phyloP scores from a whole-genome alignment of 1,140 invertebrate species.

The Paraescarpia echinospica region DNA sequence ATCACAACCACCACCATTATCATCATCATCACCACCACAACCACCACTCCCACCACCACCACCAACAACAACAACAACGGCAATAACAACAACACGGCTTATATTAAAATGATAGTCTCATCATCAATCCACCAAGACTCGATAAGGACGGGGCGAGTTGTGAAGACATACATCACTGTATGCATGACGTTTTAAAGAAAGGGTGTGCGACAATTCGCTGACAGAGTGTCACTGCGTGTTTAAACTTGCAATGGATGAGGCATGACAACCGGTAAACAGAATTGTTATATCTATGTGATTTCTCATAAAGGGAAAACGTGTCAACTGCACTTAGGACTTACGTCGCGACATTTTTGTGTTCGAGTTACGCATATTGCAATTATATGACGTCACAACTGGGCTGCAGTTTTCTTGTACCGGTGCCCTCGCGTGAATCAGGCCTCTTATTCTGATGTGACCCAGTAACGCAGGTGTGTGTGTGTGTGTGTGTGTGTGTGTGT shows the following conservation, averaged over 20 bases:
- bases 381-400: background rate
- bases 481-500: constrained; percentile 19
- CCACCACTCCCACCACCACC: no score
- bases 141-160: no score
- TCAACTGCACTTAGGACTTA: background rate
- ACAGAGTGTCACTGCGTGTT: background rate
- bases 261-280: background rate
- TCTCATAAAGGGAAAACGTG: background rate
- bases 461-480: background rate
- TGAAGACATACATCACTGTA: no score
- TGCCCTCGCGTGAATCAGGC: background rate
- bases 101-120: no score
- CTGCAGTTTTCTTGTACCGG: background rate
- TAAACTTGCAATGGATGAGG: background rate
- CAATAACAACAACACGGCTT: no score
- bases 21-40: no score
- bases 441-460: background rate
- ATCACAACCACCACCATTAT: no score
- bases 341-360: background rate
- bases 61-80: no score
- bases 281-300: background rate
- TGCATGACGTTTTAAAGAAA: no score
- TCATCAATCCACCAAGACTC: no score
- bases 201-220: background rate
- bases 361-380: background rate